Evolutionary conservation across 2,797 vertebrate species (phyloP), one percentile per base, ranked within the genome.

Genomic region (Lagocephalus sceleratus): DNA sequence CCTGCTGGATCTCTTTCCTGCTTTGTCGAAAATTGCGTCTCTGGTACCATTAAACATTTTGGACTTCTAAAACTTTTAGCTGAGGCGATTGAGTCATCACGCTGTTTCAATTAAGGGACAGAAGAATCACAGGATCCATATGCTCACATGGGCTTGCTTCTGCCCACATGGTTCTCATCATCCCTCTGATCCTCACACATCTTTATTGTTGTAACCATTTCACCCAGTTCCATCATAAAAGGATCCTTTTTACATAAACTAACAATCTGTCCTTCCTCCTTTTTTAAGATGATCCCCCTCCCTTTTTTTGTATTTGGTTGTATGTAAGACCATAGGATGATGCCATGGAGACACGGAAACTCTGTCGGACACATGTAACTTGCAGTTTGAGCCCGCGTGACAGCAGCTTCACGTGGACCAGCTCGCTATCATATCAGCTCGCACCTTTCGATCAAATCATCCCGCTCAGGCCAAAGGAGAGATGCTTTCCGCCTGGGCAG

Each of bases 331-430:
- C 32, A 35, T 4, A 44, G 55, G 19, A 20, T 6, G 8, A 41
- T 10, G 60, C 57, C 43, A 49, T 47, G 58, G 57, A 47, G 47
- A 75, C 40, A 51, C 17, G 44, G 51, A 66, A 62, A 66, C 55
- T 12, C 20, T 50, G 59, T 15, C 21, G 43, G 38, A 47, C 76
- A 76, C 72, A 74, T 81, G 73, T 78, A 79, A 83, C 66, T 1
- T 14, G 11, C 32, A 14, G 32, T 1, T 35, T 14, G 32, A 14
- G 32, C 10, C 32, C 3, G 3, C 12, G 11, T 35, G 10, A 35
- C 8, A 4, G 32, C 1, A 35, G 10, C 1, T 3, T 35, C 32
- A 11, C 12, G 26, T 29, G 26, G 12, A 35, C 14, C 12, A 3
- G 6, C 26, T 29, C 11, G 26, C 26, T 29, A 29, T 29, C 9